A percentile compares a stretch with the other conserved stretches of the same genome.
These are phyloP conservation scores for Trachurus trachurus DNA, from an alignment of 2,797 vertebrate species.

Conservation along the genomic window DNA sequence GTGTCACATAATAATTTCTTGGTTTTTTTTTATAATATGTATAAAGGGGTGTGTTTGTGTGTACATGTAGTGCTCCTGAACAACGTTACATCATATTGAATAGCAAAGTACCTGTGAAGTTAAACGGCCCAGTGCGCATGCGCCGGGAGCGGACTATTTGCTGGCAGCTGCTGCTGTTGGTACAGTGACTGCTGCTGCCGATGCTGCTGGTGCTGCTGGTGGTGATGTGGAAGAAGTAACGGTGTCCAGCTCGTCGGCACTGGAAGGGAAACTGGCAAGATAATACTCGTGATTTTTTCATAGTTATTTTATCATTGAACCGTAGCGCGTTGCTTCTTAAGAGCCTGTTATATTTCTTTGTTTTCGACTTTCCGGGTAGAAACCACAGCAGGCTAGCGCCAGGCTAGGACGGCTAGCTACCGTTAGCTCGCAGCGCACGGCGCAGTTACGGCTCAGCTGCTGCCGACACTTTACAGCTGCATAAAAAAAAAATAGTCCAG, in stretches of 20 bases:
- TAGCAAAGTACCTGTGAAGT: neutral
- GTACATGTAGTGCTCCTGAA: neutral
- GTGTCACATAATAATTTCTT: neutral
- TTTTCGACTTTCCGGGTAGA: constrained; percentile 20
- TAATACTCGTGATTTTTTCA: neutral
- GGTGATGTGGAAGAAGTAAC: constrained; percentile 70
- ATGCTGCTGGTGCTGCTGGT: constrained; percentile 15
- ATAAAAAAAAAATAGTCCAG: neutral
- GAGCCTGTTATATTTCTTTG: neutral
- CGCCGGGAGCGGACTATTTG: constrained; percentile 21
- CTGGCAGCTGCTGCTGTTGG: constrained; percentile 46
- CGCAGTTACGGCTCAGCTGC: constrained; percentile 46
- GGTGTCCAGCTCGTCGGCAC: constrained; percentile 5
- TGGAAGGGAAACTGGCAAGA: constrained; percentile 16
- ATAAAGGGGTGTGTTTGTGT: too few species aligned
- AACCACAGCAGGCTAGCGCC: constrained; percentile 33
- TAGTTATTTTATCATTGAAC: neutral
- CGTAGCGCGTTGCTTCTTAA: accelerated
- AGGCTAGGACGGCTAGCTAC: constrained; percentile 50
- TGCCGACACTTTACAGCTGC: constrained; percentile 38
- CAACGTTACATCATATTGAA: constrained; percentile 22
- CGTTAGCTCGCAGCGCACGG: constrained; percentile 52
- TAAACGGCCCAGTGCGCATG: constrained; percentile 53
- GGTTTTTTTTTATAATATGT: too few species aligned
- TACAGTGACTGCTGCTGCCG: constrained; percentile 11